Evolutionary conservation across 2,797 vertebrate genomes (phyloP).

Genomic region (Craterocephalus amniculus): DNA sequence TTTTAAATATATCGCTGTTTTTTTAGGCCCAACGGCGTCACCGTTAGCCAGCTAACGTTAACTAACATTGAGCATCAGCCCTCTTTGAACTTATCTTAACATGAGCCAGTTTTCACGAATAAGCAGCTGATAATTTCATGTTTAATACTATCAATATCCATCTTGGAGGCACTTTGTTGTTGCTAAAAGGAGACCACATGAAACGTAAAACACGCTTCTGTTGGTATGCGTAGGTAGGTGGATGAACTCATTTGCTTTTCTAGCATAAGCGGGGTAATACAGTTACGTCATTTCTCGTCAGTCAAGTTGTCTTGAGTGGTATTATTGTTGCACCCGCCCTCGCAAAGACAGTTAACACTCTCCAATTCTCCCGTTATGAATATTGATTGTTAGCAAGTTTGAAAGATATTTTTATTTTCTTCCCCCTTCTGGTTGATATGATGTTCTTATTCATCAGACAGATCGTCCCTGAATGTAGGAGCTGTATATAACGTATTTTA

Average conservation of each 20-base stretch:
- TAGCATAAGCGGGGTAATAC: conserved; percentile 58
- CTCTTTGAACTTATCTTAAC: conserved; percentile 16
- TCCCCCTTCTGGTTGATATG: neutral
- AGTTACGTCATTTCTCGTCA: conserved; percentile 72
- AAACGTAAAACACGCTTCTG: conserved; percentile 1
- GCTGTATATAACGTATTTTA: neutral
- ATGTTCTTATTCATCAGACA: neutral
- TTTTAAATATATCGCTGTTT: conserved; percentile 19
- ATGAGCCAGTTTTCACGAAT: neutral
- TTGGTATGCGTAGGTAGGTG: conserved; percentile 36
- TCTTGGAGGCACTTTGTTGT: neutral
- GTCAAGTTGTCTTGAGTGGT: conserved; percentile 60
- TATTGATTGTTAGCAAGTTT: neutral
- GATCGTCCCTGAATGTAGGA: neutral
- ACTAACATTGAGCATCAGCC: conserved; percentile 37
- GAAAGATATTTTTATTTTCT: too few species aligned
- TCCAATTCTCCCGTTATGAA: neutral
- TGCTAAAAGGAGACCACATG: neutral
- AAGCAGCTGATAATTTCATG: too few species aligned
- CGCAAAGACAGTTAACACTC: conserved; percentile 17
- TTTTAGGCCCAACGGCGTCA: conserved; percentile 68
- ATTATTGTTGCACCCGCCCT: conserved; percentile 58
- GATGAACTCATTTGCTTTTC: conserved; percentile 54
- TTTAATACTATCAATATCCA: neutral
- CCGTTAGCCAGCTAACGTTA: conserved; percentile 43